These are phyloP conservation scores for Cephus sareptanus DNA, from an alignment of 2,888 invertebrate genomes.

Conservation along the genomic window DNA sequence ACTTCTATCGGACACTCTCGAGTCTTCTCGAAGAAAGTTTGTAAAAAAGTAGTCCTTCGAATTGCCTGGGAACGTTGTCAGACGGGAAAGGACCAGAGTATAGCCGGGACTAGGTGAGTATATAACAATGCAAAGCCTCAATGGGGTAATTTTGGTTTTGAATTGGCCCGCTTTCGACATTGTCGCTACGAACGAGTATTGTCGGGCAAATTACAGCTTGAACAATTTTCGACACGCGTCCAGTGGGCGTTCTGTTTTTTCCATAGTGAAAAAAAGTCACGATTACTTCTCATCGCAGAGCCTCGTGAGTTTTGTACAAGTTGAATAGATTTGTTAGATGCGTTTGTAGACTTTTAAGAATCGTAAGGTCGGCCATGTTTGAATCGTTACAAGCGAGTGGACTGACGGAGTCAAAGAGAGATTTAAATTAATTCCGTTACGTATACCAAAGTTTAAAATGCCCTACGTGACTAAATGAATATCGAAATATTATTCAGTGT, in stretches of 20 bases:
- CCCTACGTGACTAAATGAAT: not conserved
- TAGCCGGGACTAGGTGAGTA: not conserved
- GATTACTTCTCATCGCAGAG: not conserved
- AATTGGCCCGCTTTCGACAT: constrained; percentile 59
- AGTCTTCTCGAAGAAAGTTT: not conserved
- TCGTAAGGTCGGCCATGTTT: not conserved
- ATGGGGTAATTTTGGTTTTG: constrained; percentile 51
- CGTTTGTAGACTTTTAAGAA: not conserved
- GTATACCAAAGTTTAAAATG: not conserved
- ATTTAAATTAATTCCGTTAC: not conserved
- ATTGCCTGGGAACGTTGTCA: constrained; percentile 22
- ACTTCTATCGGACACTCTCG: not conserved
- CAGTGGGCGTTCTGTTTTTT: constrained; percentile 54
- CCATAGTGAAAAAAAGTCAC: not conserved
- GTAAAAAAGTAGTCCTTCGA: not conserved
- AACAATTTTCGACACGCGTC: constrained; percentile 46
- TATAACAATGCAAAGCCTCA: constrained; percentile 38
- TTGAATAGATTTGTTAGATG: not conserved
- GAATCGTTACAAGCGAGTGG: not conserved
- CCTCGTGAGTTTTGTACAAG: not conserved
- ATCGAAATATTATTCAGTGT: not conserved
- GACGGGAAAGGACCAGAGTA: not conserved
- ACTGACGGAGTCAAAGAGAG: not conserved
- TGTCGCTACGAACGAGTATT: constrained; percentile 28
- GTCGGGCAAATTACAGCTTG: constrained; percentile 50